These are phyloP conservation scores for Sceloporus undulatus DNA, from an alignment of 2,113 vertebrate genomes.

Conservation along the genomic window DNA sequence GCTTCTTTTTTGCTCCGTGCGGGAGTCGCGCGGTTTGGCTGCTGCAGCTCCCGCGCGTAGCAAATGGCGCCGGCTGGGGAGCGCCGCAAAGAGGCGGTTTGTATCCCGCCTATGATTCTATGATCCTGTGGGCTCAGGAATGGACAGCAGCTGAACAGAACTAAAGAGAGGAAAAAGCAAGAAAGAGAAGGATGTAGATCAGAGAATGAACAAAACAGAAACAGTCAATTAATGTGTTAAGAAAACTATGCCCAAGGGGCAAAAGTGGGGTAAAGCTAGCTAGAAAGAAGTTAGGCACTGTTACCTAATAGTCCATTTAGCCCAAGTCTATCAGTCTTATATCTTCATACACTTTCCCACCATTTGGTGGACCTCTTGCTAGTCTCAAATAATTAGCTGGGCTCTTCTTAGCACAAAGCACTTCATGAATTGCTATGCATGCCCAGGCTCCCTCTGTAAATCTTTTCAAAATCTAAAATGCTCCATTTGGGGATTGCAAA, in stretches of 20 bases:
- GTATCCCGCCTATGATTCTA: too few species aligned
- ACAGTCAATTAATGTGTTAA: background rate
- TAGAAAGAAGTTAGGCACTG: background rate
- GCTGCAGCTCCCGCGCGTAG: too few species aligned
- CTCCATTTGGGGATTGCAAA: background rate
- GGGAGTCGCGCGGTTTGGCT: too few species aligned
- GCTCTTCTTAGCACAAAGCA: background rate
- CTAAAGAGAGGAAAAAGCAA: background rate
- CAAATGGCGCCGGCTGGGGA: too few species aligned
- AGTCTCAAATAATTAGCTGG: slow-evolving; percentile 4
- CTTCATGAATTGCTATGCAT: slow-evolving; percentile 19
- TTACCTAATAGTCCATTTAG: background rate
- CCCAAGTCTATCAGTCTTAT: background rate
- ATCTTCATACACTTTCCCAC: background rate
- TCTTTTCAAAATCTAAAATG: slow-evolving; percentile 25
- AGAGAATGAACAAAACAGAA: background rate
- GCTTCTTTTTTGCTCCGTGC: too few species aligned
- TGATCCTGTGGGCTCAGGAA: too few species aligned
- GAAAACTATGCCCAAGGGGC: background rate
- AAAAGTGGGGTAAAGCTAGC: background rate
- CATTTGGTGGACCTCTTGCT: background rate
- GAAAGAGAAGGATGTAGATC: background rate
- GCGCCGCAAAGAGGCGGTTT: too few species aligned
- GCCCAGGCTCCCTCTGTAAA: slow-evolving; percentile 6
- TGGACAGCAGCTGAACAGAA: background rate